Evolutionary conservation across 2,888 invertebrate genomes (phyloP), one percentile per base, ranked within the genome.

Genomic region (Oxycera nigricornis): DNA sequence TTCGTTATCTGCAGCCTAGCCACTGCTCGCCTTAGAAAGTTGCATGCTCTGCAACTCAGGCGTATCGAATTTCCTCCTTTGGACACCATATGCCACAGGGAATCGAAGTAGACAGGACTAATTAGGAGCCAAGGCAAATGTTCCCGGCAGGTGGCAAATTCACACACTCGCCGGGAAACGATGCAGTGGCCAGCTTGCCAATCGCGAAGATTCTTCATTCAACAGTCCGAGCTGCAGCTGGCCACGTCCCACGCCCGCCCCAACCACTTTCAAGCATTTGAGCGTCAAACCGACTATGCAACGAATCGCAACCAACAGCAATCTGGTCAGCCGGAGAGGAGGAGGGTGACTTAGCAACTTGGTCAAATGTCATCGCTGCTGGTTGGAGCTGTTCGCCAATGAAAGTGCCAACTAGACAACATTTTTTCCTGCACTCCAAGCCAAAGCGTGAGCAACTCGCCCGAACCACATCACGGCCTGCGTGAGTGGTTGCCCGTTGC

Each of bases 321-420:
- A 31, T 35, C 62, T 17, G 62, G 39, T 62, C 62, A 28, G 41
- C 67, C 68, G 46, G 70, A 39, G 70, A 52, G 52, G 70, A 52
- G 70, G 70, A 20, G 52, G 70, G 59, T 76, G 76, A 76, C 76
- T 76, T 76, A 72, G 76, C 76, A 76, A 68, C 65, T 76, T 65
- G 74, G 70, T 72, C 55, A 74, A 75, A 76, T 76, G 76, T 76
- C 76, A 76, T 59, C 59, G 68, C 26, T 72, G 68, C 67, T 59
- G 59, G 31, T 68, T 46, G 11, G 46, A n/a, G 17, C 46, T 20
- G 30, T 24, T 70, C 73, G 70, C 62, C 75, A 74, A 76, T 76
- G 76, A 79, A 79, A 79, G 78, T 80, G 79, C 80, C 79, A 79
- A 79, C 79, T 78, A 79, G 79, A 79, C 79, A 80, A 77, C 31